Percentiles rank a stretch among this genome's conserved stretches.
Conservation (phyloP, 2,113 vertebrate species). For the Rhabdornis inornatus region DNA sequence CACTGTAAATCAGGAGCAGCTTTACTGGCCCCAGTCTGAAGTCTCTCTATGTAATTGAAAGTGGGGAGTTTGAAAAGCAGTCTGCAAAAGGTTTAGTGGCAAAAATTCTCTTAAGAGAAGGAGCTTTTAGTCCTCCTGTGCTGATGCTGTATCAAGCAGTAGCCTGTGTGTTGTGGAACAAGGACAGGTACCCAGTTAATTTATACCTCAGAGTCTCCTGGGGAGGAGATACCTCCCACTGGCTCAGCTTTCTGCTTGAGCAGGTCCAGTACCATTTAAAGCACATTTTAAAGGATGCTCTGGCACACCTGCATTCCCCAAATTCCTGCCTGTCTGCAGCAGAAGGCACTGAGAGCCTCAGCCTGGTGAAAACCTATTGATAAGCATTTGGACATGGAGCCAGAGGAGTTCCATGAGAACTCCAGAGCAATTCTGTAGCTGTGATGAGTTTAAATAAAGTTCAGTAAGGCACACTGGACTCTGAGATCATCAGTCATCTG, state of each 20-base stretch:
- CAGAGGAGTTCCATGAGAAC: neutral
- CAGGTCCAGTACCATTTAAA: neutral
- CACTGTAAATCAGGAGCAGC: neutral
- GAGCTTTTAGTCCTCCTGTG: neutral
- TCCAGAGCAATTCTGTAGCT: neutral
- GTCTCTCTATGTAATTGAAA: neutral
- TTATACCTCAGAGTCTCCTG: neutral
- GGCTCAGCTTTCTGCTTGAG: neutral
- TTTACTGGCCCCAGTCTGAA: neutral
- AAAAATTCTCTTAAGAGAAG: neutral
- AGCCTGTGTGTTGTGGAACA: neutral
- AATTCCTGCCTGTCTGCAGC: neutral
- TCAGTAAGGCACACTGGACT: neutral
- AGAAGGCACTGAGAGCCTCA: neutral
- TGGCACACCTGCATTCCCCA: neutral
- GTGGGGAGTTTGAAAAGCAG: neutral
- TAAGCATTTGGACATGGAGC: neutral
- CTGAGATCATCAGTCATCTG: neutral
- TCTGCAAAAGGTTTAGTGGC: neutral
- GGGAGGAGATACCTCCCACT: neutral
- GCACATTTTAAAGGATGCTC: neutral
- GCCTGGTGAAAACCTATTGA: neutral
- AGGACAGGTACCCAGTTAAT: neutral
- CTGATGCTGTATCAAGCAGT: neutral
- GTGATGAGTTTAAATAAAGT: neutral